Evolutionary conservation across 2,888 invertebrate species (phyloP).

Genomic region (Heteromyza rotundicornis): DNA sequence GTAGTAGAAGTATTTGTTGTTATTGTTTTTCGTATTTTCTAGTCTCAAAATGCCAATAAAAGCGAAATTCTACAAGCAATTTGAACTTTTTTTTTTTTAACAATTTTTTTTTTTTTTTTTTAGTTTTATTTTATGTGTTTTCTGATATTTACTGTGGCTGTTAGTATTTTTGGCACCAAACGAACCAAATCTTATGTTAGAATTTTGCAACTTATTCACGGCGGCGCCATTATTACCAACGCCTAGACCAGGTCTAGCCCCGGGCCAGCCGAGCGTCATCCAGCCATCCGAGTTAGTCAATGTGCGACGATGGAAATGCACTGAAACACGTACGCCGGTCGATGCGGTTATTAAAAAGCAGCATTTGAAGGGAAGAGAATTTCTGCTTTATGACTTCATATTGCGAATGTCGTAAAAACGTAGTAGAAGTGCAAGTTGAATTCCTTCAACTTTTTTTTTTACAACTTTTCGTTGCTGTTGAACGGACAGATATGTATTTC

Average conservation of each 20-base stretch:
- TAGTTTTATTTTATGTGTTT: no score
- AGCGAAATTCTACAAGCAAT: background rate
- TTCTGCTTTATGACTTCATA: constrained; percentile 53
- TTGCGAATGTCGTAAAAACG: constrained; percentile 51
- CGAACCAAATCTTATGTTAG: constrained; percentile 2
- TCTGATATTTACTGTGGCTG: background rate
- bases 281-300: no score
- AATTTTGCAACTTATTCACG: constrained; percentile 17
- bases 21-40: no score
- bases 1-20: no score
- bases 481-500: background rate
- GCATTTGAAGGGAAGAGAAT: constrained; percentile 31
- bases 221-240: constrained; percentile 17
- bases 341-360: constrained; percentile 38
- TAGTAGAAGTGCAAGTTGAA: constrained; percentile 18
- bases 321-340: constrained; percentile 29
- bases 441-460: background rate
- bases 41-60: constrained; percentile 23
- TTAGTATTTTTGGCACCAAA: background rate
- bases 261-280: background rate
- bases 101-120: no score
- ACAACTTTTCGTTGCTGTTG: no score
- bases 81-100: background rate
- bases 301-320: background rate
- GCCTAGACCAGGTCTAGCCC: no score